Evolutionary conservation across 2,797 vertebrate genomes (phyloP), one percentile per base, ranked within the genome.

Genomic region (Gadopsis bispinosus): DNA sequence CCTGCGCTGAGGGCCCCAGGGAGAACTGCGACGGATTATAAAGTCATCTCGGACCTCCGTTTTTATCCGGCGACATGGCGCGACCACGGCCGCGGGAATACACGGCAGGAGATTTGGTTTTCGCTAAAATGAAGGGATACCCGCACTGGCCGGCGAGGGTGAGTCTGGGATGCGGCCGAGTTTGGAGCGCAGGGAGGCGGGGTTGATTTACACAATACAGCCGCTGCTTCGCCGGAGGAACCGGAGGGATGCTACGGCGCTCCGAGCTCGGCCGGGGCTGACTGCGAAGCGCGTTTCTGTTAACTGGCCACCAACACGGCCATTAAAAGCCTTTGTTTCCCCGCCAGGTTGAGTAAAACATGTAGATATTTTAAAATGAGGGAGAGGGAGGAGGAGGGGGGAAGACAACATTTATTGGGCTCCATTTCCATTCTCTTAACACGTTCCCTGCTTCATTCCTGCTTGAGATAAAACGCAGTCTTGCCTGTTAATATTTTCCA

Each of bases 81-180:
- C 97, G 97, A 78, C 97, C 97, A 90, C 96, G 97, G 94, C 97
- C 96, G 93, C 96, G 97, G 91, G 97, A 97, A 47, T 98, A 97
- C 95, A 97, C 97, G 94, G 96, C 97, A 77, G 97, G 97, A 90
- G 97, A 98, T 80, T 81, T 98, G 95, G 97, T 98, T 73, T 98
- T 97, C 92, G 97, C 97, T 71, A 97, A 97, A 87, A 98, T 98
- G 97, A 98, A 98, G 88, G 97, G 97, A 89, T 97, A 98, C 93
- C 97, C 97, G 93, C 97, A 98, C 94, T 97, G 97, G 97, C 97
- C 97, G 71, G 97, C 97, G 89, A 95, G 97, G 97, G 97, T 98
- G 95, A 97, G 97, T 97, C 81, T 70, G 79, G 70, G 87, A 87
- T 83, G 89, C 83, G 78, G 89, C 91, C 90, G 92, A 83, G 88